Base-by-base conservation (phyloP, 2,888 invertebrate species). In the Tenthredo notha region DNA sequence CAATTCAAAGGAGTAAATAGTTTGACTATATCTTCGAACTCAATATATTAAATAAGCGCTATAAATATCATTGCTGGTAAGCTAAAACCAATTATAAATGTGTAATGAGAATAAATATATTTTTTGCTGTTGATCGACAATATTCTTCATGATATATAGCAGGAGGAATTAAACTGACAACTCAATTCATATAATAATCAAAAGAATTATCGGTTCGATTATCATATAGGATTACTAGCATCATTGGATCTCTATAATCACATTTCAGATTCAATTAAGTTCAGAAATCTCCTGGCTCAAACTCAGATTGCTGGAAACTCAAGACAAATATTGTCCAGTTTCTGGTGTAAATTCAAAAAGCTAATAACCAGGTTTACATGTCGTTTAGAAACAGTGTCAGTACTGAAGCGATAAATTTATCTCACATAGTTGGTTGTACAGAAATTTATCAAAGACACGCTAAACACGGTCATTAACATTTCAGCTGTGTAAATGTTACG, bases 311-410 rank as follows among this genome's bases (percentile, higher is more conserved):
- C 25, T 61, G 61, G 9, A 61, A 61, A 61, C 21, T 21, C 25
- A 3, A 25, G 61, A 61, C 25, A 25, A 12, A 21, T 21, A 58
- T 21, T 21, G 58, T 3, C 9, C 6, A 9, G n/a, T 10, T 70
- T 70, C 12, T 70, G 33, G 18, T 18, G 21, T 58, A 9, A 58
- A 58, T 25, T 7, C n/a, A 4, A n/a, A 58, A n/a, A 21, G 18
- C 18, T 18, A 18, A 33, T 75, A 47, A 43, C 74, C 37, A 33
- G 50, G 86, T 88, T 90, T 91, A 95, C 95, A 93, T 94, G 90
- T 96, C 95, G 72, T 95, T 93, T 70, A 95, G 94, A 84, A 96
- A 7, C 37, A 37, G 6, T 7, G 37, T 96, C 88, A 97, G 96
- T 0, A 61, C 61, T 7, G 61, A 25, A 61, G 25, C 25, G 9